Conservation (phyloP, 1,140 invertebrate genomes). For the Scaptomyza graminum region DNA sequence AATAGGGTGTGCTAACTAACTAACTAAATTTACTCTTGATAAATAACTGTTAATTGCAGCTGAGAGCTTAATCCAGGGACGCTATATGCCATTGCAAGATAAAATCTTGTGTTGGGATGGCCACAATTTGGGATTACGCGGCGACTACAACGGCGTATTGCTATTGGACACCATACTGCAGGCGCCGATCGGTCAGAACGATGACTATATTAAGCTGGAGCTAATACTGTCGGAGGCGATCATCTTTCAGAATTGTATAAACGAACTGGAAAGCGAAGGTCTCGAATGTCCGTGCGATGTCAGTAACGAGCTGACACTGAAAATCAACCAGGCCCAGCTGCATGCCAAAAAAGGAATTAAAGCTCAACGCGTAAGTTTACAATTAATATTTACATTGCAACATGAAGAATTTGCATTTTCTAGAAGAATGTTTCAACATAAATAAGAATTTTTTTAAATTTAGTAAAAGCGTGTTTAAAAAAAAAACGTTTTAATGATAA, state of each 20-base stretch:
- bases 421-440: no score
- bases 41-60: slow-evolving; percentile 25
- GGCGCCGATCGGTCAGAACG: slow-evolving; percentile 88
- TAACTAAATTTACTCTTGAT: background rate
- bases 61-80: slow-evolving; percentile 84
- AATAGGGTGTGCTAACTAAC: no score
- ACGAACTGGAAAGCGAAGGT: slow-evolving; percentile 88
- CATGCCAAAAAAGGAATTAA: slow-evolving; percentile 92
- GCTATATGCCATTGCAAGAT: slow-evolving; percentile 91
- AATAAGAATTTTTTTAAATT: no score
- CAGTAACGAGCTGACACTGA: slow-evolving; percentile 89
- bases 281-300: slow-evolving; percentile 91
- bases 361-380: slow-evolving; percentile 89
- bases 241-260: slow-evolving; percentile 91
- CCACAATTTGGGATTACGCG: slow-evolving; percentile 90
- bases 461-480: no score
- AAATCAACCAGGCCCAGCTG: slow-evolving; percentile 89
- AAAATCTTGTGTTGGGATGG: slow-evolving; percentile 93
- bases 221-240: slow-evolving; percentile 93
- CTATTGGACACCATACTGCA: slow-evolving; percentile 94
- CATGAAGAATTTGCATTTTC: no score
- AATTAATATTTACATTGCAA: background rate
- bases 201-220: slow-evolving; percentile 92
- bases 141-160: slow-evolving; percentile 95
- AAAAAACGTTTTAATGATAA: background rate